Percentiles rank a stretch among this genome's conserved stretches.
These are phyloP conservation scores for Cecropterus lyciades DNA, from an alignment of 1,140 invertebrate species.

Conservation along the genomic window DNA sequence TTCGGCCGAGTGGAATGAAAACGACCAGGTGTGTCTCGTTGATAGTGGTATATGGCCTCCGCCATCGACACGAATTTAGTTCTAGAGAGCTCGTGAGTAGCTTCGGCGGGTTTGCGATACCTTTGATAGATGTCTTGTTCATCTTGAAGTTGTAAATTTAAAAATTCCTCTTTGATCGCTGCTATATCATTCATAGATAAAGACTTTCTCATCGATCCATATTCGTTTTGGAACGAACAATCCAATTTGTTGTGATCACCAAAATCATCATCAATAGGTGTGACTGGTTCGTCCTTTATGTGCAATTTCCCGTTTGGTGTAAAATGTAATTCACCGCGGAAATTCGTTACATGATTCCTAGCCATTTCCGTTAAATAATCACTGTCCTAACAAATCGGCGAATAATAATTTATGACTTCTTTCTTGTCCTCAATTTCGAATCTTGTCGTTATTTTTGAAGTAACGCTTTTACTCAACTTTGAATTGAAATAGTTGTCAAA, in stretches of 20 bases:
- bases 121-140: conserved; percentile 51
- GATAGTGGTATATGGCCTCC: conserved; percentile 75
- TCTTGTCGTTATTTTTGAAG: conserved; percentile 15
- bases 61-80: conserved; percentile 78
- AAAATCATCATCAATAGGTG: conserved; percentile 67
- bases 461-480: conserved; percentile 2
- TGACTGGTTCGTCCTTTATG: conserved; percentile 69
- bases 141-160: conserved; percentile 53
- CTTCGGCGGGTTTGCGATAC: conserved; percentile 46
- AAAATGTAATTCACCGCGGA: conserved; percentile 67
- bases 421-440: background rate
- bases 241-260: conserved; percentile 55
- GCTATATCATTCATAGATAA: conserved; percentile 73
- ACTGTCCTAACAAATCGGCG: conserved; percentile 2
- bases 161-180: conserved; percentile 55
- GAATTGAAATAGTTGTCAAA: background rate
- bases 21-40: conserved; percentile 71
- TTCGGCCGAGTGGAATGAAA: conserved; percentile 62
- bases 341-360: conserved; percentile 63
- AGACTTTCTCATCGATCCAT: conserved; percentile 64
- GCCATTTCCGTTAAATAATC: conserved; percentile 50
- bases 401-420: background rate
- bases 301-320: conserved; percentile 54
- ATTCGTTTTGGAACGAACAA: conserved; percentile 48
- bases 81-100: conserved; percentile 57